Evolutionary conservation across 2,797 vertebrate genomes (phyloP).

Genomic region (Pitangus sulphuratus): DNA sequence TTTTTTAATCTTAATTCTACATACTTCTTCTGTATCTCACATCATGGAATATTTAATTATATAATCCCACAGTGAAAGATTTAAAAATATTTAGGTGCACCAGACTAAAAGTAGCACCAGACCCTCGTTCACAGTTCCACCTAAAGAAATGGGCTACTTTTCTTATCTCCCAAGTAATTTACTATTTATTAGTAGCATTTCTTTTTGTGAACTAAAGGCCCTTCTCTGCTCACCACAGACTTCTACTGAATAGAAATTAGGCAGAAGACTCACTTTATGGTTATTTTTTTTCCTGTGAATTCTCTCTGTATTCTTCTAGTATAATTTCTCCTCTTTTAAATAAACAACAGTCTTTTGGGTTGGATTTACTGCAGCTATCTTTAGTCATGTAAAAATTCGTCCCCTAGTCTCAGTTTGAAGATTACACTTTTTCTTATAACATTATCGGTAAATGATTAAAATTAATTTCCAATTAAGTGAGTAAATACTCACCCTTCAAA

Average conservation of each 20-base stretch:
- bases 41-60: not conserved
- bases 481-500: not conserved
- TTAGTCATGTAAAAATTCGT: not conserved
- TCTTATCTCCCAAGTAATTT: not conserved
- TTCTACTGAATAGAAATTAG: not conserved
- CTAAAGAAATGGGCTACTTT: not conserved
- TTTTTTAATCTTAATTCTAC: not conserved
- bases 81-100: not conserved
- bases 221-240: not conserved
- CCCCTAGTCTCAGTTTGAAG: not conserved
- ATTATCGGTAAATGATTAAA: not conserved
- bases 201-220: not conserved
- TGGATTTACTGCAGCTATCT: not conserved
- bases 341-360: not conserved
- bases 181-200: not conserved
- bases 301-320: not conserved
- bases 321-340: not conserved
- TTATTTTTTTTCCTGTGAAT: not conserved
- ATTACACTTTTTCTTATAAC: not conserved
- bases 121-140: not conserved
- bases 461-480: not conserved
- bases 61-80: not conserved
- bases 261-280: not conserved
- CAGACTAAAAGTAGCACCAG: not conserved
- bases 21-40: not conserved